Conservation (phyloP, 2,797 vertebrate genomes). For the Lagorchestes hirsutus region DNA sequence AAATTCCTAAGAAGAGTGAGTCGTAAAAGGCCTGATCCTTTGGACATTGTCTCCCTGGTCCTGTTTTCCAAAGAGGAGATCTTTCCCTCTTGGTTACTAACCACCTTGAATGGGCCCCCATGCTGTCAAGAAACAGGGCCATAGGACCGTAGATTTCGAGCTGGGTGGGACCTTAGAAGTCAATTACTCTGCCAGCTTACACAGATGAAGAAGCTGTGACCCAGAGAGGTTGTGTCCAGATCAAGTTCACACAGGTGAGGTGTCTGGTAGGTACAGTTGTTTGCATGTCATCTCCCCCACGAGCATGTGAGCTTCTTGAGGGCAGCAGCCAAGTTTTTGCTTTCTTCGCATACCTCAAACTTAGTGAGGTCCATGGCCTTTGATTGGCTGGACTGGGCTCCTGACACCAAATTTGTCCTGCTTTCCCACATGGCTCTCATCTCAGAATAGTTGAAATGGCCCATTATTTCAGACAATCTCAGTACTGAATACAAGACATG, state of each 20-base stretch:
- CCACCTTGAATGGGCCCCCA: background rate
- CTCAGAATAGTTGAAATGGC: background rate
- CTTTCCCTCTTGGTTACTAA: background rate
- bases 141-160: background rate
- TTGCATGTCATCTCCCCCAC: background rate
- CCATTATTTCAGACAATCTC: conserved; percentile 42
- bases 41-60: background rate
- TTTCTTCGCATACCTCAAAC: background rate
- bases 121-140: background rate
- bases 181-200: background rate
- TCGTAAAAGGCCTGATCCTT: background rate
- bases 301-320: background rate
- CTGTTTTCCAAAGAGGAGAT: background rate
- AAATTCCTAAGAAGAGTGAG: background rate
- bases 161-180: background rate
- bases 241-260: too few species aligned
- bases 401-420: background rate
- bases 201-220: background rate
- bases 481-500: background rate
- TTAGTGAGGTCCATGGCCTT: background rate
- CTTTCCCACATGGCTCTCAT: background rate
- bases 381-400: background rate
- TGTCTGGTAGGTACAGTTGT: background rate
- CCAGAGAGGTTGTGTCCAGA: background rate
- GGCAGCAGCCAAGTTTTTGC: background rate